phyloP scores from a whole-genome alignment of 2,797 vertebrate genomes.

The Columba guinea region DNA sequence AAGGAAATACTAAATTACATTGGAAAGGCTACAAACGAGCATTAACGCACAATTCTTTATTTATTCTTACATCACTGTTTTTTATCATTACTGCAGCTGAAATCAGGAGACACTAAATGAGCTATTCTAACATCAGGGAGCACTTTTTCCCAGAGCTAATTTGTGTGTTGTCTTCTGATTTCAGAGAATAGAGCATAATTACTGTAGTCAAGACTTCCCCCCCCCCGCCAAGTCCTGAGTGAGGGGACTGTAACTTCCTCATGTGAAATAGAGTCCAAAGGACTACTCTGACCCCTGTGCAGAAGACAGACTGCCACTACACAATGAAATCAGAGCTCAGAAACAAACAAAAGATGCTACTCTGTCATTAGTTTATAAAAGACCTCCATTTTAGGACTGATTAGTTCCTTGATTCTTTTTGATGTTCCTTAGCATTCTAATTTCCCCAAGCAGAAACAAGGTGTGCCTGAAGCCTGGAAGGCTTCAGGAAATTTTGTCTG shows the following conservation, averaged over 20 bases:
- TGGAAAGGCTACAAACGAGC: not conserved
- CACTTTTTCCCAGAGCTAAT: not conserved
- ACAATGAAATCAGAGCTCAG: not conserved
- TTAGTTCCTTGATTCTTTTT: not conserved
- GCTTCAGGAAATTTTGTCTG: not conserved
- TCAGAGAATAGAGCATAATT: not conserved
- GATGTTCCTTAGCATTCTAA: not conserved
- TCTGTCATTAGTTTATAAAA: not conserved
- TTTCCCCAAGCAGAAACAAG: not conserved
- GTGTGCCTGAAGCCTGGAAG: not conserved
- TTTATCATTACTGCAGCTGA: not conserved
- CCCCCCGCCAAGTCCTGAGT: not conserved
- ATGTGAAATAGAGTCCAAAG: not conserved
- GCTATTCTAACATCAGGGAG: not conserved
- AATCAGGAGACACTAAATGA: not conserved
- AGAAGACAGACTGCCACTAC: not conserved
- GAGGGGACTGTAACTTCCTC: not conserved
- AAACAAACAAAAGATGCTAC: not conserved
- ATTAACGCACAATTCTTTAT: not conserved
- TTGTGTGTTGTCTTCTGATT: not conserved
- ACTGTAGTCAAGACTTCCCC: not conserved
- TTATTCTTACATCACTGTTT: not conserved
- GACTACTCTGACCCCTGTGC: not conserved
- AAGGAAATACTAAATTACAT: not conserved
- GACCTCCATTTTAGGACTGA: not conserved